These are phyloP conservation scores for Myiagra hebetior DNA, from an alignment of 2,113 vertebrate species.

Conservation along the genomic window DNA sequence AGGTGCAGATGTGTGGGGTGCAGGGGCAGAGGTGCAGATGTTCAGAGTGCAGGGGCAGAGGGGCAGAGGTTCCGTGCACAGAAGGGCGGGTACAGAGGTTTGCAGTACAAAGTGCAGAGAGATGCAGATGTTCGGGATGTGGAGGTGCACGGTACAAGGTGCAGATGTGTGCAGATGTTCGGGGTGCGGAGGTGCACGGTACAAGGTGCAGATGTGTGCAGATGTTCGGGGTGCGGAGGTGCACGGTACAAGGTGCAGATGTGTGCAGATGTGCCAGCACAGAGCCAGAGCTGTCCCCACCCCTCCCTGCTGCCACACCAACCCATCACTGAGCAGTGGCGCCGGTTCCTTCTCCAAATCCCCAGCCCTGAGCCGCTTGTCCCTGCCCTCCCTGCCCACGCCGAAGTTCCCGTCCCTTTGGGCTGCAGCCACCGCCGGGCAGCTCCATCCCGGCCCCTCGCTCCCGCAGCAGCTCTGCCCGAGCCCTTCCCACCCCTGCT, in stretches of 20 bases:
- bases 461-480: neutral
- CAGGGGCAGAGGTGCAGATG: neutral
- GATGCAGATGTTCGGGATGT: too few species aligned
- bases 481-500: neutral
- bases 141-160: too few species aligned
- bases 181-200: too few species aligned
- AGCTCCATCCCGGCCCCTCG: fast-evolving
- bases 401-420: neutral
- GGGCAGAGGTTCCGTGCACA: neutral
- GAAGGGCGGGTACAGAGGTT: neutral
- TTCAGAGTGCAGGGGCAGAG: too few species aligned
- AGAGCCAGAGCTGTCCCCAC: too few species aligned
- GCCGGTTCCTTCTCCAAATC: neutral
- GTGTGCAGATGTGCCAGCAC: neutral
- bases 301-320: neutral
- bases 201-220: neutral
- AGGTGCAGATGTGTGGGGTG: neutral
- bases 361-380: neutral
- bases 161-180: too few species aligned
- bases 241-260: neutral
- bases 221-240: neutral
- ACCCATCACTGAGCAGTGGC: fast-evolving
- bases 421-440: neutral
- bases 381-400: neutral
- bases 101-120: too few species aligned